Base-by-base conservation (phyloP, 2,797 vertebrate genomes). In the Mallotus villosus region DNA sequence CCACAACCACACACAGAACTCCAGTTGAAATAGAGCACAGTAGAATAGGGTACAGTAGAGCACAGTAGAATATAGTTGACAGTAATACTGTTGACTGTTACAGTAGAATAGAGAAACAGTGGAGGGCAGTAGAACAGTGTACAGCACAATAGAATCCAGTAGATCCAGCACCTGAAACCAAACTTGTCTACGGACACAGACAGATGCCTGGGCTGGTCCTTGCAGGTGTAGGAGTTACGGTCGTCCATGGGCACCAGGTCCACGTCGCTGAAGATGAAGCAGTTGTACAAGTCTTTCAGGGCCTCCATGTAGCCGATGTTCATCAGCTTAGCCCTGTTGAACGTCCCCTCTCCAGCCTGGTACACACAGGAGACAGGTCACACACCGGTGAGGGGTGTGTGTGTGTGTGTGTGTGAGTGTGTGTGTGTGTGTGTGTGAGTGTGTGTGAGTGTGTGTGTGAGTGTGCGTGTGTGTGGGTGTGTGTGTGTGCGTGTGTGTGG, bases 131-230 rank as follows among this genome's bases (percentile, higher is more conserved):
- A 6, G 32, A 32, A 32, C 32, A 32, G 32, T 32, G 32, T 4
- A 6, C 5, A 32, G 32, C 5, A 32, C 2, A 32, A 32, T 32
- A 32, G 32, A 32, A 32, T 32, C 2, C 32, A 4, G 32, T 32
- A 32, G 32, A 32, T 32, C 22, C 55, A 58, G 55, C 55, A 95
- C 95, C 94, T 90, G 85, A 95, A 96, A 78, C 93, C 92, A 55
- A 95, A 96, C 78, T 95, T 96, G 86, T 96, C 95, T 92, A 96
- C 94, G 12, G 57, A 21, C 12, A 75, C 80, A 59, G 86, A 95
- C 94, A 96, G 91, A 81, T 96, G 95, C 65, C 95, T 87, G 7
- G 95, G 95, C 81, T 96, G 94, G 74, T 82, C 88, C 72, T 91
- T 95, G 29, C 94, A 94, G 75, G 90, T 91, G 83, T 94, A 94